phyloP scores from a whole-genome alignment of 2,888 invertebrate genomes.

The Coremacera marginata region DNA sequence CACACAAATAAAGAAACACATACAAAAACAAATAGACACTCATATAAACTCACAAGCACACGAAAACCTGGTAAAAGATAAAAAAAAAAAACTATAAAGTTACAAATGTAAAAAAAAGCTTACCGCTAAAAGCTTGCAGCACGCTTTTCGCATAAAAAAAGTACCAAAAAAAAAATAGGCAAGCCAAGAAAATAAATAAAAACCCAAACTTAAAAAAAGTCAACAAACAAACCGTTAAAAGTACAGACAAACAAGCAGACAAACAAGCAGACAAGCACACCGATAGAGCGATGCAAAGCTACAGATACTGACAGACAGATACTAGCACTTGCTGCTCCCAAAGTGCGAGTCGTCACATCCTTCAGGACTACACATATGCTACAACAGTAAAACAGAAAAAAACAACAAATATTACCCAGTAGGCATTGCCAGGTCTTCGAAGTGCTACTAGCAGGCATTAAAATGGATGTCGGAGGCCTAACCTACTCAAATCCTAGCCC shows the following conservation, averaged over 20 bases:
- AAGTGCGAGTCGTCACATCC: background rate
- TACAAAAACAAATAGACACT: background rate
- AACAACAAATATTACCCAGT: background rate
- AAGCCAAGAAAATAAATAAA: background rate
- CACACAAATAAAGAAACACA: background rate
- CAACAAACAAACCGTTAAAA: background rate
- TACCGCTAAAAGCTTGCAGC: constrained; percentile 45
- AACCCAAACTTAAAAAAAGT: background rate
- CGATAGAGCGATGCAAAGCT: background rate
- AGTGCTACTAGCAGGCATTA: too few relatives aligned
- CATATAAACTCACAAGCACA: background rate
- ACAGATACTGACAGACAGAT: background rate
- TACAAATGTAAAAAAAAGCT: constrained; percentile 46
- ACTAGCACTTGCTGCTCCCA: background rate
- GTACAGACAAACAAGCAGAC: background rate
- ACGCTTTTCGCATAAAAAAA: constrained; percentile 58
- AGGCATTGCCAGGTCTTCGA: too few relatives aligned
- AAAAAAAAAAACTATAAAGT: background rate
- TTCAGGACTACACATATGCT: too few relatives aligned
- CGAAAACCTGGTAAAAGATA: background rate
- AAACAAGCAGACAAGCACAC: background rate
- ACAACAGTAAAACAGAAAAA: background rate
- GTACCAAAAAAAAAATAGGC: background rate
- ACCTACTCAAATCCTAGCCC: too few relatives aligned
- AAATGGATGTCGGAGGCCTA: too few relatives aligned